Conservation (phyloP, 2,888 invertebrate species). For the Parelbella ahira region DNA sequence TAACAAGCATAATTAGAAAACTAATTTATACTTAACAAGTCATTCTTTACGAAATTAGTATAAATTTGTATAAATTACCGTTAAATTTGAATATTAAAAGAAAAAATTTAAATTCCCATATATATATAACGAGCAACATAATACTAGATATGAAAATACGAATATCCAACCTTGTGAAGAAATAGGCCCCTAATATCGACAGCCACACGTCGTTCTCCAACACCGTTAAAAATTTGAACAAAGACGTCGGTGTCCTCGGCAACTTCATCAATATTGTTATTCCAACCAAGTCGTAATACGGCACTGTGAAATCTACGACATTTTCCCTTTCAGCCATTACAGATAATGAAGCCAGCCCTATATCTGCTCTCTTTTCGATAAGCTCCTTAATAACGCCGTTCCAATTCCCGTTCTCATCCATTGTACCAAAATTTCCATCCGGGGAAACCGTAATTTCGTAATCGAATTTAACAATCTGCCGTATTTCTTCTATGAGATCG, state of each 20-base stretch:
- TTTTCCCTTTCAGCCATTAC: constrained; percentile 99
- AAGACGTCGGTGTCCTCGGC: constrained; percentile 92
- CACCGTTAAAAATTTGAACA: constrained; percentile 98
- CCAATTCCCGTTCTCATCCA: constrained; percentile 93
- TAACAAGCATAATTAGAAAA: too few relatives aligned
- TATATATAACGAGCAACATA: too few relatives aligned
- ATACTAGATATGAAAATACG: not conserved
- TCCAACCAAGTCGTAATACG: constrained; percentile 98
- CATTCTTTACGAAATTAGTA: too few relatives aligned
- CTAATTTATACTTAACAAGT: too few relatives aligned
- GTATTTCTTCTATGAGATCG: constrained; percentile 94
- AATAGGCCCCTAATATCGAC: constrained; percentile 96
- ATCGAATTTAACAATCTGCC: constrained; percentile 91
- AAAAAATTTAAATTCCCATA: too few relatives aligned
- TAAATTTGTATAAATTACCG: too few relatives aligned
- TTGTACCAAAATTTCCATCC: constrained; percentile 92
- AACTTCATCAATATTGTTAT: constrained; percentile 97
- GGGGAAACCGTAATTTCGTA: constrained; percentile 91
- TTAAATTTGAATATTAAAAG: too few relatives aligned
- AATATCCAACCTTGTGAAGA: constrained; percentile 89
- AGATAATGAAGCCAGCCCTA: constrained; percentile 95
- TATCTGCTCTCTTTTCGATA: constrained; percentile 93
- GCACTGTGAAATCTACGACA: constrained; percentile 98
- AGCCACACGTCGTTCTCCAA: constrained; percentile 98
- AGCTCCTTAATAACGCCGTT: constrained; percentile 91